phyloP scores from a whole-genome alignment of 2,888 invertebrate species.

The Ectropis crepuscularia region DNA sequence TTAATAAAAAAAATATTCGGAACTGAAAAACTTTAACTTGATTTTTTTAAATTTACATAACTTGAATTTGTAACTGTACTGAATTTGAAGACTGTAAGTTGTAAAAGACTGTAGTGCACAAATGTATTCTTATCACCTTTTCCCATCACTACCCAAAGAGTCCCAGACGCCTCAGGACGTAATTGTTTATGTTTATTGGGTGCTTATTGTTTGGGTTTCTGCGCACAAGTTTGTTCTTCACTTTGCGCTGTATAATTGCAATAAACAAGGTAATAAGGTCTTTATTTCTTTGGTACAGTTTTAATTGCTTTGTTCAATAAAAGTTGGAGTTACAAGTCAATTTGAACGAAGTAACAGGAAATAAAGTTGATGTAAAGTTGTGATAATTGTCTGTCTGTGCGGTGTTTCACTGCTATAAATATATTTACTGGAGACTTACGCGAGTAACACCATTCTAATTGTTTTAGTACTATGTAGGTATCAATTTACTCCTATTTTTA shows the following conservation, averaged over 20 bases:
- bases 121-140: background rate
- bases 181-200: constrained; percentile 77
- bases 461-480: too few relatives aligned
- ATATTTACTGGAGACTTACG: background rate
- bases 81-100: too few relatives aligned
- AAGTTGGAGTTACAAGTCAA: constrained; percentile 35
- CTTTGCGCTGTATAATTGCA: constrained; percentile 57
- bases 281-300: constrained; percentile 44
- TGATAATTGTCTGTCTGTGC: background rate
- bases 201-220: constrained; percentile 70
- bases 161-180: constrained; percentile 61
- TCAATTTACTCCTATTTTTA: too few relatives aligned
- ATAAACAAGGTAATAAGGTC: constrained; percentile 56
- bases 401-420: background rate
- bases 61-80: too few relatives aligned
- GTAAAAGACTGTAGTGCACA: too few relatives aligned
- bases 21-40: too few relatives aligned
- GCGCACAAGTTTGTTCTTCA: constrained; percentile 67
- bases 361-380: constrained; percentile 5
- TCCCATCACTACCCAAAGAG: constrained; percentile 52
- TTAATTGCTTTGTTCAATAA: constrained; percentile 44
- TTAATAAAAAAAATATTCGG: too few relatives aligned
- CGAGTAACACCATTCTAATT: too few relatives aligned
- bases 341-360: constrained; percentile 18
- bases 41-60: too few relatives aligned